phyloP scores from a whole-genome alignment of 2,113 vertebrate genomes.

The Probosciger aterrimus region DNA sequence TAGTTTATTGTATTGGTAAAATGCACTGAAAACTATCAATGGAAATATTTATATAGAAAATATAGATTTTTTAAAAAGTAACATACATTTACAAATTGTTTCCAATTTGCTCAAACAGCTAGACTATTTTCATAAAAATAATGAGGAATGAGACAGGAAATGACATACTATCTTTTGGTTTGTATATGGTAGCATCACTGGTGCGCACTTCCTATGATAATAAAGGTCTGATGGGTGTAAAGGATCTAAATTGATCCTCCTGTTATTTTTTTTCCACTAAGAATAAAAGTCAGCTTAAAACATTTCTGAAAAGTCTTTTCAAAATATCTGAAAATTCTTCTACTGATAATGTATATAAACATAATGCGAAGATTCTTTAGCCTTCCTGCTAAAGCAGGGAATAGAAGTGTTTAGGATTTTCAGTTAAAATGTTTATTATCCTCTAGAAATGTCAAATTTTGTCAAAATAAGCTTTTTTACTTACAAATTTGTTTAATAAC shows the following conservation, averaged over 20 bases:
- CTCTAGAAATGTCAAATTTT: not conserved
- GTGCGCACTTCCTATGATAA: not conserved
- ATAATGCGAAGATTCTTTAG: not conserved
- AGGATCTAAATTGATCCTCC: not conserved
- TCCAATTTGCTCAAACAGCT: not conserved
- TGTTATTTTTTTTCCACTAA: not conserved
- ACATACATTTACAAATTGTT: not conserved
- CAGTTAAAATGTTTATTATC: not conserved
- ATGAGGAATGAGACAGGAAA: not conserved
- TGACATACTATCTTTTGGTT: not conserved
- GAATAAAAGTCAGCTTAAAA: not conserved
- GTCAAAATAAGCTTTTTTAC: not conserved
- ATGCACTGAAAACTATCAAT: not conserved
- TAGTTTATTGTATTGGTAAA: not conserved
- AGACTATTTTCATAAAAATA: not conserved
- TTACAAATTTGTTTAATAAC: not conserved
- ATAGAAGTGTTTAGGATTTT: not conserved
- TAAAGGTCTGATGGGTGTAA: not conserved
- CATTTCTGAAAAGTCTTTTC: not conserved
- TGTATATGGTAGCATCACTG: not conserved
- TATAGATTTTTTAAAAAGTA: accelerated
- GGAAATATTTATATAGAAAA: not conserved
- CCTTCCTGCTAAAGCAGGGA: not conserved
- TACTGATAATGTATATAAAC: not conserved
- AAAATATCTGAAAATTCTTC: not conserved